phyloP scores from a whole-genome alignment of 2,113 vertebrate species.

The Hippocampus mohnikei region DNA sequence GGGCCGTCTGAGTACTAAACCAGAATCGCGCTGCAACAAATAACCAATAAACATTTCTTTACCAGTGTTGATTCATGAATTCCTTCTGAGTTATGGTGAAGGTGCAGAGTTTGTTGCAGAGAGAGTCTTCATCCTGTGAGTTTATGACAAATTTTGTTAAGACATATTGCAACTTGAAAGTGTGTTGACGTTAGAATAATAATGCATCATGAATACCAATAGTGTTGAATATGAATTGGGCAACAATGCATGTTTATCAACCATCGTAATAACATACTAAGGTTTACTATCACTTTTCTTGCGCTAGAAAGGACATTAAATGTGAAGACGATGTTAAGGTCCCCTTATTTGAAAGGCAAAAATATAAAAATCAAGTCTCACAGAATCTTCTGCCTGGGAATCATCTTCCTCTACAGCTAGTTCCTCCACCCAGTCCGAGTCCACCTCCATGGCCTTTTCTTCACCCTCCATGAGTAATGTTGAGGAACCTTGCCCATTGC shows the following conservation, averaged over 20 bases:
- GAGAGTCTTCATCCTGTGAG: slow-evolving; percentile 94
- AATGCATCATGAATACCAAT: too few relatives aligned
- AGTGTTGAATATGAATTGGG: too few relatives aligned
- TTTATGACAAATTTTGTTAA: slow-evolving; percentile 15
- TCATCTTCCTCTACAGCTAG: slow-evolving; percentile 96
- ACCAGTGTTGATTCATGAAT: slow-evolving; percentile 99
- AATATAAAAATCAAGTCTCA: slow-evolving; percentile 53
- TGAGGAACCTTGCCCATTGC: slow-evolving; percentile 84
- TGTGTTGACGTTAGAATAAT: too few relatives aligned
- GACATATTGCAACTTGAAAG: background rate
- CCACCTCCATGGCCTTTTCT: slow-evolving; percentile 93
- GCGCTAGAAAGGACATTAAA: background rate
- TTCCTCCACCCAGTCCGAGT: slow-evolving; percentile 98
- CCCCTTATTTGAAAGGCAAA: background rate
- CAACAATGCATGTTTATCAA: background rate
- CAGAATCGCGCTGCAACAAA: background rate
- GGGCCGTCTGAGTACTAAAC: background rate
- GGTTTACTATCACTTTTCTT: background rate
- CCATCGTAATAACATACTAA: background rate
- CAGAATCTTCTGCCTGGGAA: slow-evolving; percentile 96
- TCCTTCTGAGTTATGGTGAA: slow-evolving; percentile 99
- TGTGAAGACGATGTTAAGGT: background rate
- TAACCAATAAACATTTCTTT: slow-evolving; percentile 55
- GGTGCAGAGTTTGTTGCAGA: slow-evolving; percentile 98
- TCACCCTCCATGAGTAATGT: slow-evolving; percentile 89